These are phyloP conservation scores for Netta rufina DNA, from an alignment of 2,797 vertebrate species.

Conservation along the genomic window DNA sequence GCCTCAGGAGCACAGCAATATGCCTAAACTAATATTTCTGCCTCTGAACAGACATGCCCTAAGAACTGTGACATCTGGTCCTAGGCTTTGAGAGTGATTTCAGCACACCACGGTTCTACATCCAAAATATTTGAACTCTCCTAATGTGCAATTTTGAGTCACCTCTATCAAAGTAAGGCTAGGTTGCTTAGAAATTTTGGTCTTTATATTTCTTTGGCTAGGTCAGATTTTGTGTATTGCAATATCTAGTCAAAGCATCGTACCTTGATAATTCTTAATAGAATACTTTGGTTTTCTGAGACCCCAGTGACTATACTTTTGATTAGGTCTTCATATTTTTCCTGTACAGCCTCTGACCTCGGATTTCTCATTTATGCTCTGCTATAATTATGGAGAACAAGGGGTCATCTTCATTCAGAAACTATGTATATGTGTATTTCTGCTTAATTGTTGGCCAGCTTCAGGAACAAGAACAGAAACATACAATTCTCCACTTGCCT, in stretches of 20 bases:
- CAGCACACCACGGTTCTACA: not conserved
- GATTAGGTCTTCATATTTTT: not conserved
- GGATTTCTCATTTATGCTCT: not conserved
- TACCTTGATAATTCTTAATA: not conserved
- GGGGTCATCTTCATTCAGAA: not conserved
- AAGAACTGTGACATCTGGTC: slow-evolving; percentile 34
- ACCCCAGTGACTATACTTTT: not conserved
- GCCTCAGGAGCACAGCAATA: not conserved
- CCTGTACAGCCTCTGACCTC: not conserved
- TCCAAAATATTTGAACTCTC: not conserved
- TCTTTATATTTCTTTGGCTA: not conserved
- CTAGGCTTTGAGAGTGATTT: not conserved
- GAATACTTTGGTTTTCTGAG: not conserved
- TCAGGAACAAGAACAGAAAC: not conserved
- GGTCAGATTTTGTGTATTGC: not conserved
- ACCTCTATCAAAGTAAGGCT: not conserved
- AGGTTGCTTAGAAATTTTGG: not conserved
- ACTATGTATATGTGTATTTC: not conserved
- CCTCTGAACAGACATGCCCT: not conserved
- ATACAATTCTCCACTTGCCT: not conserved
- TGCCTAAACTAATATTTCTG: slow-evolving; percentile 25
- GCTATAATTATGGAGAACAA: not conserved
- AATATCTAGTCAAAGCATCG: not conserved
- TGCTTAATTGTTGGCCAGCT: not conserved
- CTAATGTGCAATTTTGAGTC: not conserved